Evolutionary conservation across 2,797 vertebrate species (phyloP), one percentile per base, ranked within the genome.

Genomic region (Enteromius trimaculatus): DNA sequence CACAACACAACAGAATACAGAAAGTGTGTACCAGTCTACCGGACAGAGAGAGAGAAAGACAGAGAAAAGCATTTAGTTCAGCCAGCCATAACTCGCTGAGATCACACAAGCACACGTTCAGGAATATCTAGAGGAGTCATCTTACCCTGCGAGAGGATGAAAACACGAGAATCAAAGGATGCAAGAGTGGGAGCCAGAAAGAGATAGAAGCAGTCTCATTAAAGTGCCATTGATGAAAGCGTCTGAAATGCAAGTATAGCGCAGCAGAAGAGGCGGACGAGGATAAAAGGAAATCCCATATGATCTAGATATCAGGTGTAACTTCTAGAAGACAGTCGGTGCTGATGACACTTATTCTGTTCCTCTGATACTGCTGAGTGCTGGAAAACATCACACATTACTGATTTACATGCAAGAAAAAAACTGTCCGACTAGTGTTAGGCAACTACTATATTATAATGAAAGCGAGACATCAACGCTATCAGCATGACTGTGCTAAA

Each of bases 241-340:
- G 82, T 85, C 31, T 82, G 77, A n/a, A 42, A 70, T 84, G 51
- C 29, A 75, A 86, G 68, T n/a, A 81, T 51, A 74, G 31, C 44
- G 66, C 53, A 53, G 53, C 23, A 84, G 77, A 79, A 47, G 88
- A 77, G 55, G 74, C 82, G 79, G 83, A 87, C 81, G 19, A 3
- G 75, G 85, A 92, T 92, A 87, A 93, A 91, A 92, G 78, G 84
- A 91, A 89, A 88, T 72, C 83, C 77, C 60, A 80, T 88, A 79
- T 85, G 89, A 92, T 89, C 84, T 81, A 87, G 71, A 55, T 19
- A 64, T 81, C 44, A 83, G 81, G 16, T 16, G 21, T 47, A 47
- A 75, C 47, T 82, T 66, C 29, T 66, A 47, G 2, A 76, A 75
- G 47, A 51, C 29, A 81, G 69, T 64, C 1, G 3, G 9, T 34